Conservation (phyloP, 2,797 vertebrate genomes). For the Leucoraja ocellata region DNA sequence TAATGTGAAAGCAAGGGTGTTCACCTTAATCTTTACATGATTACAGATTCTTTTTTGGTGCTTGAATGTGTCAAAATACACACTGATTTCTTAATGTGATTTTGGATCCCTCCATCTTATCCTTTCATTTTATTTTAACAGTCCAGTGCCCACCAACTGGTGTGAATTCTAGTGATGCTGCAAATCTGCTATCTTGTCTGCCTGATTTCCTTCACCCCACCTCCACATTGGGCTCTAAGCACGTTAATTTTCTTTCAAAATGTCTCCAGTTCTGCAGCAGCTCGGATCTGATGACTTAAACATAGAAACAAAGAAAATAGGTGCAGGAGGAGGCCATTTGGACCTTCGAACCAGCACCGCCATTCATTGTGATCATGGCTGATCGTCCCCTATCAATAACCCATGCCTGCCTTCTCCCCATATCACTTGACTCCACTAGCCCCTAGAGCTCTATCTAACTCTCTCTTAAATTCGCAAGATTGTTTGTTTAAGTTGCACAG, state of each 20-base stretch:
- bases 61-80: background rate
- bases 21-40: background rate
- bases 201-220: background rate
- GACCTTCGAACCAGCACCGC: no score
- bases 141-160: background rate
- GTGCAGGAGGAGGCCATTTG: no score
- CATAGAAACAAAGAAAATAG: no score
- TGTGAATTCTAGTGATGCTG: background rate
- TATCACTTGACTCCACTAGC: no score
- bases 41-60: background rate
- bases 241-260: background rate
- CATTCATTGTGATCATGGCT: no score
- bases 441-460: no score
- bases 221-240: background rate
- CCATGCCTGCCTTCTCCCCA: no score
- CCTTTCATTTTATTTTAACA: background rate
- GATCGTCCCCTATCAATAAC: no score
- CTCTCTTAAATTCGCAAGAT: no score
- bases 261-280: background rate
- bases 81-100: background rate
- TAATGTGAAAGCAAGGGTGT: background rate
- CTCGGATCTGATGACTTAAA: no score
- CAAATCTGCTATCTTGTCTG: background rate
- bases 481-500: no score
- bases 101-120: background rate